phyloP scores from a whole-genome alignment of 2,888 invertebrate genomes.

The Aphidius colemani region DNA sequence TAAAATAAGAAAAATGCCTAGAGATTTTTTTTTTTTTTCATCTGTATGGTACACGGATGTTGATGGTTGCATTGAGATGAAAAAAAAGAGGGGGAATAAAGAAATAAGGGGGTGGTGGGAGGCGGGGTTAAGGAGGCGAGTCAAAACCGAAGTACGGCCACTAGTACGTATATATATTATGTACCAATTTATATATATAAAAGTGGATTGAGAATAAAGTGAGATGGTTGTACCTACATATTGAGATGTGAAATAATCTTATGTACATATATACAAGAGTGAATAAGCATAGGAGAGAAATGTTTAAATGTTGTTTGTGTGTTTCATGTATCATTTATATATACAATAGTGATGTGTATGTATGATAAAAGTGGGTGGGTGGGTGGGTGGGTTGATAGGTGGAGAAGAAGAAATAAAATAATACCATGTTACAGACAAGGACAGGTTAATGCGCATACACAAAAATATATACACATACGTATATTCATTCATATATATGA shows the following conservation, averaged over 20 bases:
- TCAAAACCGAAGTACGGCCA: slow-evolving; percentile 9
- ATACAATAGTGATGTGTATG: neutral
- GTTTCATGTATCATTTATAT: too few relatives aligned
- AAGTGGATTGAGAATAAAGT: slow-evolving; percentile 2
- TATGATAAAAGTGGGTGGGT: neutral
- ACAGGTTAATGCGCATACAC: neutral
- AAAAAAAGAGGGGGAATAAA: slow-evolving; percentile 41
- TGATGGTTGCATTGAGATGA: slow-evolving; percentile 17
- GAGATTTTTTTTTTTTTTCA: neutral
- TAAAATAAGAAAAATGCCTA: too few relatives aligned
- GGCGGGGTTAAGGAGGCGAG: slow-evolving; percentile 39
- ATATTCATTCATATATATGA: neutral
- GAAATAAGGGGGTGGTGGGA: slow-evolving; percentile 31
- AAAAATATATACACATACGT: neutral
- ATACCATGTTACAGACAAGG: too few relatives aligned
- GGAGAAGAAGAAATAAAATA: slow-evolving; percentile 1
- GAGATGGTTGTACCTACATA: too few relatives aligned
- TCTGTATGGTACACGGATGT: slow-evolving; percentile 16
- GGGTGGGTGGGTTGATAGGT: neutral
- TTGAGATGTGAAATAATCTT: too few relatives aligned
- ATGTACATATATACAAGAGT: too few relatives aligned
- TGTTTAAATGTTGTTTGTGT: too few relatives aligned
- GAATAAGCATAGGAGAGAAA: too few relatives aligned
- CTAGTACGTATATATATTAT: too few relatives aligned
- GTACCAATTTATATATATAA: neutral